Conservation (phyloP, 1,140 invertebrate genomes). For the Temnothorax nylanderi region DNA sequence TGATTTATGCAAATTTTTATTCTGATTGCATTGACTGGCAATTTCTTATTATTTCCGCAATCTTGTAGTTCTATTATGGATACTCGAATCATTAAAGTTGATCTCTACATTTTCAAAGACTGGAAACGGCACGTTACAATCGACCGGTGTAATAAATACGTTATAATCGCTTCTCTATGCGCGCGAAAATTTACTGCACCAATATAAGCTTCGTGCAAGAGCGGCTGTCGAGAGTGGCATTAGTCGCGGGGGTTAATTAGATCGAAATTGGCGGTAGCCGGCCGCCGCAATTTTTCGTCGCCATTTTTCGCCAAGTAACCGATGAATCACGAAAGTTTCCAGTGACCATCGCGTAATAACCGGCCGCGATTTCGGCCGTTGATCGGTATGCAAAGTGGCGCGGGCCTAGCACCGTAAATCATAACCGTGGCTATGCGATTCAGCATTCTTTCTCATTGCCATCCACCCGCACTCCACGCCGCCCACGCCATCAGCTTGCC, state of each 20-base stretch:
- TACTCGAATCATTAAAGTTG: background rate
- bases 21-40: background rate
- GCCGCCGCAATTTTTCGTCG: conserved; percentile 73
- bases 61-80: background rate
- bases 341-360: conserved; percentile 69
- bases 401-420: conserved; percentile 71
- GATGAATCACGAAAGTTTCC: conserved; percentile 63
- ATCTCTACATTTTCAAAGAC: background rate
- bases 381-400: conserved; percentile 76
- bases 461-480: conserved; percentile 5
- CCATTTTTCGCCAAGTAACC: conserved; percentile 72
- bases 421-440: conserved; percentile 66
- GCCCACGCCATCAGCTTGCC: conserved; percentile 57
- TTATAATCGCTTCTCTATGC: conserved; percentile 14
- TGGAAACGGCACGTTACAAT: conserved; percentile 2
- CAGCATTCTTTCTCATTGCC: conserved; percentile 70
- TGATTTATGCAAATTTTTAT: background rate
- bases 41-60: background rate
- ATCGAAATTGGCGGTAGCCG: conserved; percentile 60
- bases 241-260: conserved; percentile 65
- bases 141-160: conserved; percentile 31
- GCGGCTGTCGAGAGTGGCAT: conserved; percentile 23
- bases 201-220: conserved; percentile 19
- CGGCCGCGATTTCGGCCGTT: conserved; percentile 66
- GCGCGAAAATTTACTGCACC: conserved; percentile 28